phyloP scores from a whole-genome alignment of 2,113 vertebrate genomes.

The Asarcornis scutulata region DNA sequence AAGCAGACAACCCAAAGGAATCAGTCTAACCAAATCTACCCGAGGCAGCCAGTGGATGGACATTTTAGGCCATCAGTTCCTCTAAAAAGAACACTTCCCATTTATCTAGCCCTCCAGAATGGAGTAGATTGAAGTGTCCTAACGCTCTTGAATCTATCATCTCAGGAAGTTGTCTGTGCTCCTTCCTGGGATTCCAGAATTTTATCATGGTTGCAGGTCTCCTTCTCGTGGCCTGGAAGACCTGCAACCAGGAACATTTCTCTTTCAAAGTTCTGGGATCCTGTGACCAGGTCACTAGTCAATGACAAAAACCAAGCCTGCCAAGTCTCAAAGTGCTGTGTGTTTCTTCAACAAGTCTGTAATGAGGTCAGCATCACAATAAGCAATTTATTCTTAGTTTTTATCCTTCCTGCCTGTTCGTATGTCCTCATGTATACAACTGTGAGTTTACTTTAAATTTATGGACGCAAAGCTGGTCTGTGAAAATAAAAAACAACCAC shows the following conservation, averaged over 20 bases:
- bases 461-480: neutral
- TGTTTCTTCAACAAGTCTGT: neutral
- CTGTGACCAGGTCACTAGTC: no score
- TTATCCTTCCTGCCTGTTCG: neutral
- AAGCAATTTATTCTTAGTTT: neutral
- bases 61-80: neutral
- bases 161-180: neutral
- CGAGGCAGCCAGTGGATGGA: neutral
- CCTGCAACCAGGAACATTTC: neutral
- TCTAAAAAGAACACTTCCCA: neutral
- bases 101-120: neutral
- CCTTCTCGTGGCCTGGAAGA: neutral
- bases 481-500: neutral
- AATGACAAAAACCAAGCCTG: neutral
- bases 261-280: neutral
- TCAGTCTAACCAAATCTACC: neutral
- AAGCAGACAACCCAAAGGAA: neutral
- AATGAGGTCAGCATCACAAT: neutral
- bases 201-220: neutral
- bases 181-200: neutral
- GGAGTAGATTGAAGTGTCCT: neutral
- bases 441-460: neutral
- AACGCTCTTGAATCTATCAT: neutral
- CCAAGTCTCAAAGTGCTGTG: neutral
- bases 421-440: neutral